These are phyloP conservation scores for Leiothrix lutea DNA, from an alignment of 2,113 vertebrate genomes.

Conservation along the genomic window DNA sequence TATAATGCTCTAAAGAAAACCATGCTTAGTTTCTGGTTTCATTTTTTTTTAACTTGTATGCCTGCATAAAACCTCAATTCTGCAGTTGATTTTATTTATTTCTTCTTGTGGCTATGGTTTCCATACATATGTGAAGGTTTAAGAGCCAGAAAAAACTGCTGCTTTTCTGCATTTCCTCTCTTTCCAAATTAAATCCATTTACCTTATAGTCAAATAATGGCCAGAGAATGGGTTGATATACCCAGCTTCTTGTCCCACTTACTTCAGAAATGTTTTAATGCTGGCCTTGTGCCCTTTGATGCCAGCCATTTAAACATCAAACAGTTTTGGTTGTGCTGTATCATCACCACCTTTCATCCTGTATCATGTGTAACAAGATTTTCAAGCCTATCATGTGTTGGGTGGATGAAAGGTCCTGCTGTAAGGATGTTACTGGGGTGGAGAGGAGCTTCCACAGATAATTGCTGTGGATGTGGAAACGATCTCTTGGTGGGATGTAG, in stretches of 20 bases:
- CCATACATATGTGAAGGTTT: neutral
- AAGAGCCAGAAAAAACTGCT: neutral
- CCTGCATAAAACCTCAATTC: neutral
- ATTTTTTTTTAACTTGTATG: neutral
- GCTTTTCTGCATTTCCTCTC: neutral
- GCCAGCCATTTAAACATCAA: conserved; percentile 39
- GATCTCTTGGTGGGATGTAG: neutral
- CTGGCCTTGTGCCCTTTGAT: neutral
- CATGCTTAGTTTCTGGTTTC: neutral
- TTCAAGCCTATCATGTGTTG: neutral
- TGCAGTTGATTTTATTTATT: neutral
- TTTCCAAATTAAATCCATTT: neutral
- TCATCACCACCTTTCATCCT: neutral
- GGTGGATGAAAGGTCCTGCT: conserved; percentile 3
- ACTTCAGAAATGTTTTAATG: neutral
- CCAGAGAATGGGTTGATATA: neutral
- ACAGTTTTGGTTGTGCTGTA: neutral
- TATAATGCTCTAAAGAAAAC: neutral
- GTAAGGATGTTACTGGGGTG: neutral
- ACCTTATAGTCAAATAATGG: neutral
- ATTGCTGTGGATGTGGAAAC: neutral
- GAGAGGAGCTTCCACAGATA: neutral
- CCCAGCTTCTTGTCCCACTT: neutral
- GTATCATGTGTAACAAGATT: conserved; percentile 4
- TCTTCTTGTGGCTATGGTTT: neutral